A percentile compares a stretch with the other conserved stretches of the same genome.
Evolutionary conservation across 2,113 vertebrate species (phyloP).

Genomic region (Arothron firmamentum): DNA sequence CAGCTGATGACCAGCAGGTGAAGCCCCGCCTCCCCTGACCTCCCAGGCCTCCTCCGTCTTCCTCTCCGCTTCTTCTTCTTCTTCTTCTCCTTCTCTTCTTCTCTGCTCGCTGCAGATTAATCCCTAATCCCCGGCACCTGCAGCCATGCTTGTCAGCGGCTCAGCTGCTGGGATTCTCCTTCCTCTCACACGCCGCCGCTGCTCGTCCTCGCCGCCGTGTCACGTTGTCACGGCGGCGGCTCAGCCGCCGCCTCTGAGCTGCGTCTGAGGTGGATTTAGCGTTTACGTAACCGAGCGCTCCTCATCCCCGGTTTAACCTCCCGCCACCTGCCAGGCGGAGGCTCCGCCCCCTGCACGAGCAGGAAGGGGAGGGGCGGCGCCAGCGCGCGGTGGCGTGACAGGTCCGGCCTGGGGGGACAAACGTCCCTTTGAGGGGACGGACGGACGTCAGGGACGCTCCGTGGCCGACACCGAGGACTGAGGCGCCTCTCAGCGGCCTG

Average conservation of each 20-base stretch:
- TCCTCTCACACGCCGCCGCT: too few species aligned
- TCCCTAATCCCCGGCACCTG: slow-evolving; percentile 69
- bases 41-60: slow-evolving; percentile 7
- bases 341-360: too few species aligned
- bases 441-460: slow-evolving; percentile 48
- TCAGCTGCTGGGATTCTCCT: slow-evolving; percentile 45
- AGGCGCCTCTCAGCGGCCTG: slow-evolving; percentile 54
- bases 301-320: not conserved
- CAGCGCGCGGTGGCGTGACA: too few species aligned
- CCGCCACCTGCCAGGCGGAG: too few species aligned
- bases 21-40: too few species aligned
- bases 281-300: slow-evolving; percentile 38
- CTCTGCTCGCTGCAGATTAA: slow-evolving; percentile 67
- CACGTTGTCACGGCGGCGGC: slow-evolving; percentile 59
- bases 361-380: too few species aligned
- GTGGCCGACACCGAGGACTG: slow-evolving; percentile 62
- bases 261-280: slow-evolving; percentile 28
- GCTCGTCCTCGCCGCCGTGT: slow-evolving; percentile 58
- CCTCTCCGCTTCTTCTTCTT: slow-evolving; percentile 1
- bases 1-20: not conserved
- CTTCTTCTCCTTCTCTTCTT: slow-evolving; percentile 49
- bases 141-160: slow-evolving; percentile 68
- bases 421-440: slow-evolving; percentile 59
- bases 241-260: too few species aligned
- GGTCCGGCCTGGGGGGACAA: slow-evolving; percentile 33